phyloP scores from a whole-genome alignment of 2,113 vertebrate species.

The Myotis yumanensis region DNA sequence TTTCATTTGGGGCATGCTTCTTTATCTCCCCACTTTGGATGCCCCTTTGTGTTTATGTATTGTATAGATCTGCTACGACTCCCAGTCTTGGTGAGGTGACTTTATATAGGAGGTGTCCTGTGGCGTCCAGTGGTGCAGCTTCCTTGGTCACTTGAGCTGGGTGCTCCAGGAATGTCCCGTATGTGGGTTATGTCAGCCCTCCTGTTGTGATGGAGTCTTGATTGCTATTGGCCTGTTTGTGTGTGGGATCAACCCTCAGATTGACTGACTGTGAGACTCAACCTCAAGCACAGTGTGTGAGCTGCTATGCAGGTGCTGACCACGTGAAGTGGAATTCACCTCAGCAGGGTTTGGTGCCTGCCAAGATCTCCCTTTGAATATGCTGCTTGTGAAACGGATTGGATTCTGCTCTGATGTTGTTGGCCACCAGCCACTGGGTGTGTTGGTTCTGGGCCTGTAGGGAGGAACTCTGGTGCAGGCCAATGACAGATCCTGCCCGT shows the following conservation, averaged over 20 bases:
- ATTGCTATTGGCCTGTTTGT: neutral
- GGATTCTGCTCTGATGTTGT: neutral
- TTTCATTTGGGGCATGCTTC: neutral
- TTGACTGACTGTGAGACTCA: neutral
- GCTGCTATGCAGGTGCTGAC: neutral
- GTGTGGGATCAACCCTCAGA: neutral
- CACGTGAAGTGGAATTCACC: neutral
- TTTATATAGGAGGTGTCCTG: neutral
- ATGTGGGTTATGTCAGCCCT: neutral
- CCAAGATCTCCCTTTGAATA: neutral
- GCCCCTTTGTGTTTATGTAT: neutral
- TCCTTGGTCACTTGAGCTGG: neutral
- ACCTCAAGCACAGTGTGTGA: neutral
- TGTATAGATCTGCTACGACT: neutral
- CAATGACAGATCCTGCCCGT: neutral
- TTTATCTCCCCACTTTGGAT: neutral
- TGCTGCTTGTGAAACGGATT: neutral
- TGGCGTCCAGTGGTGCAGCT: neutral
- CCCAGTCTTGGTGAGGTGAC: neutral
- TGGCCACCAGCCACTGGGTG: neutral
- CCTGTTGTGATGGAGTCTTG: neutral
- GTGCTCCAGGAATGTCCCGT: neutral
- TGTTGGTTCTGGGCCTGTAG: neutral
- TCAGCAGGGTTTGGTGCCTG: neutral
- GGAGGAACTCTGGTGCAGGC: neutral